A percentile compares a stretch with the other conserved stretches of the same genome.
Evolutionary conservation across 2,888 invertebrate genomes (phyloP).

Genomic region (Dynastes tityus): DNA sequence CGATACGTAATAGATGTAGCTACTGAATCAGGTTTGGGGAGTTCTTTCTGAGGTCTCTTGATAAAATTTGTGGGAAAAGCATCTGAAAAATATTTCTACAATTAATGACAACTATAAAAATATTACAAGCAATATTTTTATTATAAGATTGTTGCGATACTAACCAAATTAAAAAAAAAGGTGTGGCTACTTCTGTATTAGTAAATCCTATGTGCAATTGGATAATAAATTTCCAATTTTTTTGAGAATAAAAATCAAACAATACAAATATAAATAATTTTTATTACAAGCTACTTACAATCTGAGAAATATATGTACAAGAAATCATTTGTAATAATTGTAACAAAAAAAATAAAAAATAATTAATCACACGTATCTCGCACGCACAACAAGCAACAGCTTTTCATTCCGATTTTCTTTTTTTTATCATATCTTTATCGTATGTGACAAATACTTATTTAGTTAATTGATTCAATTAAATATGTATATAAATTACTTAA

Average conservation of each 20-base stretch:
- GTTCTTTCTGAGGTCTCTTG: too few species aligned
- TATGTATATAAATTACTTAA: slow-evolving; percentile 10
- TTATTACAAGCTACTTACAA: slow-evolving; percentile 45
- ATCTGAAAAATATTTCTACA: too few species aligned
- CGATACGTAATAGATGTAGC: too few species aligned
- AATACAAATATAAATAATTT: slow-evolving; percentile 45
- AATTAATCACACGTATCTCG: slow-evolving; percentile 13
- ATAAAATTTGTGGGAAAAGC: too few species aligned
- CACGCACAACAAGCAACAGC: slow-evolving; percentile 19
- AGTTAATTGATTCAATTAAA: slow-evolving; percentile 6
- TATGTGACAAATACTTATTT: background rate
- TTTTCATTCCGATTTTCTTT: slow-evolving; percentile 32
- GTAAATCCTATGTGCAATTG: too few species aligned
- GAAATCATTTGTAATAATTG: background rate
- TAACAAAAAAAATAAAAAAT: slow-evolving; percentile 8
- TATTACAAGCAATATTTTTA: too few species aligned
- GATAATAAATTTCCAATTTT: too few species aligned
- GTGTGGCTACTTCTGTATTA: too few species aligned
- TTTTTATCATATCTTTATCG: background rate
- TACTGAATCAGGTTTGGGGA: too few species aligned
- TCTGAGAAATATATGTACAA: slow-evolving; percentile 41
- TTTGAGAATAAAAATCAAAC: slow-evolving; percentile 6
- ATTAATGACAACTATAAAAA: too few species aligned
- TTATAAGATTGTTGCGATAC: too few species aligned
- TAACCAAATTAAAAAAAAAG: too few species aligned